Evolutionary conservation across 2,797 vertebrate species (phyloP).

Genomic region (Xenopus petersii): DNA sequence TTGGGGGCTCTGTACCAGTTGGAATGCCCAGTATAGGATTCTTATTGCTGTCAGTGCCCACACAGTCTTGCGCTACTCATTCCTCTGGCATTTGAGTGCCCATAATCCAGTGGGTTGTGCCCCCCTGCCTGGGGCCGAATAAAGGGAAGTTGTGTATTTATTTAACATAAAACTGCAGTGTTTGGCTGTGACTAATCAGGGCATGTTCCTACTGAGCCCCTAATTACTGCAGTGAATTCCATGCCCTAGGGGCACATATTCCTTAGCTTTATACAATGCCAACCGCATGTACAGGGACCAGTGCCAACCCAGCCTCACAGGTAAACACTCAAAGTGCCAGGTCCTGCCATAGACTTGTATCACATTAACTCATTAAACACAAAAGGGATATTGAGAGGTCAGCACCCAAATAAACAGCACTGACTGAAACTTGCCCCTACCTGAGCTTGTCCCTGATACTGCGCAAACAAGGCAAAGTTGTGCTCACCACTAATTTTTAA

Average conservation of each 20-base stretch:
- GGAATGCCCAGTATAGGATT: too few species aligned
- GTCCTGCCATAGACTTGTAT: background rate
- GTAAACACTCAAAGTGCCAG: background rate
- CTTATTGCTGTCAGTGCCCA: too few species aligned
- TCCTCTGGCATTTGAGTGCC: too few species aligned
- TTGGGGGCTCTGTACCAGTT: too few species aligned
- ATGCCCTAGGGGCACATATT: conserved; percentile 22
- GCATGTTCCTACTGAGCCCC: conserved; percentile 13
- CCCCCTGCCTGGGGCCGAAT: too few species aligned
- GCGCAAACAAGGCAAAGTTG: too few species aligned
- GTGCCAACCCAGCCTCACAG: background rate
- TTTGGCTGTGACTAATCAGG: conserved; percentile 36
- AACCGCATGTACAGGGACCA: background rate
- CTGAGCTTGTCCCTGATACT: too few species aligned
- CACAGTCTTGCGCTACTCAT: too few species aligned
- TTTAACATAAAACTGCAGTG: conserved; percentile 16
- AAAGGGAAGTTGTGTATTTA: conserved; percentile 10
- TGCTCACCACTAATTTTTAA: too few species aligned
- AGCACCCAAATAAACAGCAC: too few species aligned
- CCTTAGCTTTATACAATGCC: conserved; percentile 2
- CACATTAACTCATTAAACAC: background rate
- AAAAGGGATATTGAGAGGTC: too few species aligned
- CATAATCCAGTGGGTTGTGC: background rate
- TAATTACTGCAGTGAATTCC: conserved; percentile 29
- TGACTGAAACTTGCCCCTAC: too few species aligned